Base-by-base conservation (phyloP, 2,113 vertebrate species). In the Sisor rabdophorus region DNA sequence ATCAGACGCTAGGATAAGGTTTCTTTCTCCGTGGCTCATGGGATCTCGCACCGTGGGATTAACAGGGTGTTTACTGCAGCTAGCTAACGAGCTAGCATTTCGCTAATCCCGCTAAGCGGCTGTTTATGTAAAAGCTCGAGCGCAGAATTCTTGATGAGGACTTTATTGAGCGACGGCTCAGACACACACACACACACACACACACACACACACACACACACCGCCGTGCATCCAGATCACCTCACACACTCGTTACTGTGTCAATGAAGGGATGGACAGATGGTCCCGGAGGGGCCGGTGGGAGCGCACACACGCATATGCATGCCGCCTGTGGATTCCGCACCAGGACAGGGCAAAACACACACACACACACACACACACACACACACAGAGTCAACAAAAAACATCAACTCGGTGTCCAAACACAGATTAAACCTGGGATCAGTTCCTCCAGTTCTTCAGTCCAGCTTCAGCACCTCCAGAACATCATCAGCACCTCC, bases 31-130 rank as follows among this genome's bases (percentile, higher is more conserved):
- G 64, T 40, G 50, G 63, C 40, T 36, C 70, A 59, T 58, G 61
- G 54, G 77, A 71, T 44, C 12, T 70, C 44, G 8, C 2, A 52
- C 76, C n/a, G n/a, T n/a, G 73, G 28, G 74, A 77, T 80, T 74
- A 64, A 63, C 80, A 22, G 20, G 22, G 50, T 86, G 89, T 92
- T 92, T 92, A 90, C 83, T 87, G 86, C 89, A 88, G 88, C 89
- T 88, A 88, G 86, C 90, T 89, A 92, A 91, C 90, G 90, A 73
- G 84, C 77, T 74, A 81, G 65, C 75, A 77, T 71, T 75, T 36
- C 16, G 86, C 86, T 93, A 93, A 93, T 91, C 91, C 90, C 85
- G 63, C 88, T 89, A 91, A 91, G 86, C 86, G 87, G 88, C 88
- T 92, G 90, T 92, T 91, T 92, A 91, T 90, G 88, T 89, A 89